These are phyloP conservation scores for Drosophila suzukii DNA, from an alignment of 1,140 invertebrate species.

Conservation along the genomic window DNA sequence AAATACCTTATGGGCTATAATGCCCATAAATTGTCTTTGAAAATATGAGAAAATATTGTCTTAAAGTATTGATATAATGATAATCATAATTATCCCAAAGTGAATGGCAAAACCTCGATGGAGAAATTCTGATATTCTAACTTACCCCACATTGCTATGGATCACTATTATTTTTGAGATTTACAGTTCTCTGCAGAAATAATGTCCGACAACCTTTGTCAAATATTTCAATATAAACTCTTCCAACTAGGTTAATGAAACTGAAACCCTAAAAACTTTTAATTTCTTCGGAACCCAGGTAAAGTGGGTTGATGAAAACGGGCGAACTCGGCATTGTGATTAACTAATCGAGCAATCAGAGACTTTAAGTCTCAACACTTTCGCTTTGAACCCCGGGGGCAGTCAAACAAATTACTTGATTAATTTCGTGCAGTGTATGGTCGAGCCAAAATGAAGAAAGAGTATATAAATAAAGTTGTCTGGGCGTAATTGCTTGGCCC, in stretches of 20 bases:
- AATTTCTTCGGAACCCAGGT: slow-evolving; percentile 44
- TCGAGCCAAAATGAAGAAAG: slow-evolving; percentile 13
- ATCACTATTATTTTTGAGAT: background rate
- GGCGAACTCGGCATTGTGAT: slow-evolving; percentile 34
- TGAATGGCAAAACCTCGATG: background rate
- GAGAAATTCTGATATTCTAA: slow-evolving; percentile 7
- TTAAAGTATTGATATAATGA: too few relatives aligned
- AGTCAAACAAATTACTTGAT: slow-evolving; percentile 61
- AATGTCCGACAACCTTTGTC: slow-evolving; percentile 15
- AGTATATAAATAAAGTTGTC: slow-evolving; percentile 59
- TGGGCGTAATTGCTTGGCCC: slow-evolving; percentile 76
- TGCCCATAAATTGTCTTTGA: too few relatives aligned
- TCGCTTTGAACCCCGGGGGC: slow-evolving; percentile 28
- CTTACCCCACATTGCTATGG: background rate
- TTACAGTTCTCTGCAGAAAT: slow-evolving; percentile 12
- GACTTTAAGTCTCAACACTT: slow-evolving; percentile 55
- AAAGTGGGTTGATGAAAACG: slow-evolving; percentile 40
- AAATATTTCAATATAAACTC: slow-evolving; percentile 15
- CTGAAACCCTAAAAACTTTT: slow-evolving; percentile 53
- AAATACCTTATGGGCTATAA: too few relatives aligned
- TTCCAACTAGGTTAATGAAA: slow-evolving; percentile 57
- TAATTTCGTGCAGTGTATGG: slow-evolving; percentile 66
- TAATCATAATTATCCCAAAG: background rate
- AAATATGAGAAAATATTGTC: too few relatives aligned
- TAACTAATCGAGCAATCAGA: slow-evolving; percentile 58